These are phyloP conservation scores for Naso thynnoides DNA, from an alignment of 2,797 vertebrate species.

Conservation along the genomic window DNA sequence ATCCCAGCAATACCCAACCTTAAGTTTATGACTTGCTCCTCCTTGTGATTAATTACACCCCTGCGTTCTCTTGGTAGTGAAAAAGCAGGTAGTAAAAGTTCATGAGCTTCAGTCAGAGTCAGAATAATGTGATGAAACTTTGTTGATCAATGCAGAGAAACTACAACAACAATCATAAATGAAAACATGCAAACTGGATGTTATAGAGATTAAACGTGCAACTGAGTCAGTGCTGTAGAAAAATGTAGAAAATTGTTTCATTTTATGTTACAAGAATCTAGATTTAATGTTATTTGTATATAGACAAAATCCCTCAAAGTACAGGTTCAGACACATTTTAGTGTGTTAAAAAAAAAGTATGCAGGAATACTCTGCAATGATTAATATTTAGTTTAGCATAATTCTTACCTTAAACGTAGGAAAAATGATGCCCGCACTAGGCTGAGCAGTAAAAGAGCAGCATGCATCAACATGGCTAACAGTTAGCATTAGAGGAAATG, in stretches of 20 bases:
- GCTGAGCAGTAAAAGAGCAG: no score
- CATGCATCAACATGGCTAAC: no score
- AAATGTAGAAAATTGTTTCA: not conserved
- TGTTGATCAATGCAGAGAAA: conserved; percentile 4
- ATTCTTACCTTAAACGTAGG: no score
- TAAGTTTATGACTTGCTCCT: conserved; percentile 27
- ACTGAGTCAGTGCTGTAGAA: not conserved
- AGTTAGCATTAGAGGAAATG: no score
- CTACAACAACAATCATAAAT: not conserved
- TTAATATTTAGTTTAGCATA: no score
- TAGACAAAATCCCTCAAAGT: not conserved
- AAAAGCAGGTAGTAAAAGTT: conserved; percentile 21
- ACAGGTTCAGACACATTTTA: not conserved
- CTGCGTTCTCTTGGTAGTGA: not conserved
- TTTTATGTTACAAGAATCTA: not conserved
- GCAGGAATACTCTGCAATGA: no score
- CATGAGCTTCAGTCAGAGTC: not conserved
- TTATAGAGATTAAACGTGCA: not conserved
- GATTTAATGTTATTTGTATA: not conserved
- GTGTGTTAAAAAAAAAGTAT: not conserved
- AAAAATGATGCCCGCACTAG: no score
- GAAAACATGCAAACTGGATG: not conserved
- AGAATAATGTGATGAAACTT: conserved; percentile 20
- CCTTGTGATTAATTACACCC: conserved; percentile 22
- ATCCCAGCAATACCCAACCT: conserved; percentile 24